These are phyloP conservation scores for Sebastolobus altivelis DNA, from an alignment of 2,797 vertebrate genomes.

Conservation along the genomic window DNA sequence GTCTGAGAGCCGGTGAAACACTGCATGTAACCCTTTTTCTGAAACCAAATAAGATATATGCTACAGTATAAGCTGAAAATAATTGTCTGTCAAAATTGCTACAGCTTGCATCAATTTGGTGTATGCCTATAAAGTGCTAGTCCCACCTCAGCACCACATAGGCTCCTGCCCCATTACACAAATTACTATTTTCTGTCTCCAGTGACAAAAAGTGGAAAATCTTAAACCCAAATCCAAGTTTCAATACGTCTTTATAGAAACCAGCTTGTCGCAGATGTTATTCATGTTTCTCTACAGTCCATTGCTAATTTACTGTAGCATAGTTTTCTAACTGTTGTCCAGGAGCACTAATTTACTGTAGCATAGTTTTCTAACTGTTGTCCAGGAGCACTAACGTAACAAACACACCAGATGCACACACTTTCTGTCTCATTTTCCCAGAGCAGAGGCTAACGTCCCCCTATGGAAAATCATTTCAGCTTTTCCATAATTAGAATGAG, in stretches of 20 bases:
- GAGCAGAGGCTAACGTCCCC: neutral
- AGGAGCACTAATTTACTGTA: neutral
- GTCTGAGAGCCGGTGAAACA: slow-evolving; percentile 10
- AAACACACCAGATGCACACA: neutral
- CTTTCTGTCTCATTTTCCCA: neutral
- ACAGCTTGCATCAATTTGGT: neutral
- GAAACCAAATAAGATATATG: neutral
- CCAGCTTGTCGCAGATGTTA: neutral
- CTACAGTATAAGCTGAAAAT: neutral
- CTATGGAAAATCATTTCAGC: slow-evolving; percentile 28
- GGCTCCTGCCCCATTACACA: neutral
- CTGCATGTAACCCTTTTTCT: neutral
- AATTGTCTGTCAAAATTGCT: neutral
- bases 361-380: neutral
- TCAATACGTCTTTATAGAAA: neutral
- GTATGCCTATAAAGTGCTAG: neutral
- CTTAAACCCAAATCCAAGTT: neutral
- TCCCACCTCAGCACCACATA: neutral
- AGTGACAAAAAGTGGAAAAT: neutral
- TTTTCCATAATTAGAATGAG: slow-evolving; percentile 23
- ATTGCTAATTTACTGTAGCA: neutral
- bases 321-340: neutral
- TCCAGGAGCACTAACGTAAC: neutral
- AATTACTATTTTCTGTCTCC: neutral
- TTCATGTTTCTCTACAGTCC: neutral